Conservation (phyloP, 2,797 vertebrate species). For the Jordanella pulchra region DNA sequence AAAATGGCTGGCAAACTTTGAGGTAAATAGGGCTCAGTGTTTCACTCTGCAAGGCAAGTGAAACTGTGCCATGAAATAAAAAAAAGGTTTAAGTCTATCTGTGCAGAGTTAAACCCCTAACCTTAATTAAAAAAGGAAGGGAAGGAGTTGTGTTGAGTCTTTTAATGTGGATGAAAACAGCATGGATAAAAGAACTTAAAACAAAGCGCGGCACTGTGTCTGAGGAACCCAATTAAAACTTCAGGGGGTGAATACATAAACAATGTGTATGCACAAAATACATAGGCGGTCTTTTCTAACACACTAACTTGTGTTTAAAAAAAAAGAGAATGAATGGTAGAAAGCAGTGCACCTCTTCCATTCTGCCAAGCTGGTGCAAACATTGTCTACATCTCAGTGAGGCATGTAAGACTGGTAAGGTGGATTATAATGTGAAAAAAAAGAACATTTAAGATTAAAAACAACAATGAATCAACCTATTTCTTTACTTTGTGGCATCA, state of each 20-base stretch:
- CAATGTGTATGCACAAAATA: neutral
- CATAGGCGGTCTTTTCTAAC: neutral
- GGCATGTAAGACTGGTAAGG: slow-evolving; percentile 1
- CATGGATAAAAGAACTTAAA: slow-evolving; percentile 5
- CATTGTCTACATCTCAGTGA: neutral
- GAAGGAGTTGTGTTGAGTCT: neutral
- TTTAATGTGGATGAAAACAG: neutral
- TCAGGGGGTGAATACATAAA: neutral
- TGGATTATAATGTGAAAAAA: slow-evolving; percentile 20
- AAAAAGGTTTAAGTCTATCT: slow-evolving; percentile 18
- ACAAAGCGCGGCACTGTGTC: neutral
- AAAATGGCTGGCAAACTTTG: slow-evolving; percentile 53
- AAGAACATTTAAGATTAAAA: neutral
- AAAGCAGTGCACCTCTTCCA: neutral
- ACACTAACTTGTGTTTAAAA: neutral
- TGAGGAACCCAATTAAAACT: slow-evolving; percentile 20
- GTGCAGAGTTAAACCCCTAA: slow-evolving; percentile 15
- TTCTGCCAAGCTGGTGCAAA: neutral
- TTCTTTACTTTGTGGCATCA: neutral
- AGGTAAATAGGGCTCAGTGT: slow-evolving; percentile 44
- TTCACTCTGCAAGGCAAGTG: slow-evolving; percentile 36
- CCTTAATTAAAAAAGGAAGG: slow-evolving; percentile 18
- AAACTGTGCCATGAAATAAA: slow-evolving; percentile 36
- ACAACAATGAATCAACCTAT: neutral
- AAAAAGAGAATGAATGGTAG: neutral